Conservation (phyloP, 2,888 invertebrate genomes). For the Aphidoletes aphidimyza region DNA sequence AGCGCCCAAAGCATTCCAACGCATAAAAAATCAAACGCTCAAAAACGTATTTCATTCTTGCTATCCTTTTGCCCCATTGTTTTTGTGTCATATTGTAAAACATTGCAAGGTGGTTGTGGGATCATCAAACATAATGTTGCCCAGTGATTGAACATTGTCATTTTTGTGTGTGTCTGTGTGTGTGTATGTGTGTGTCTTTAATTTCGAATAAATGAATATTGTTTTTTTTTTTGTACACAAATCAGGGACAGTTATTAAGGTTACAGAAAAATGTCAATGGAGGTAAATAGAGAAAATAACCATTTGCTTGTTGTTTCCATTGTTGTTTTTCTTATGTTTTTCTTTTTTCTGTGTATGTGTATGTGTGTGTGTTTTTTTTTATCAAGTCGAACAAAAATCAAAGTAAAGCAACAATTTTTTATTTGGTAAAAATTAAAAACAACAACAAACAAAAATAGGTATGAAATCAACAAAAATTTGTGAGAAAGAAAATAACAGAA, state of each 20-base stretch:
- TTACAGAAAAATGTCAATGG: conserved; percentile 34
- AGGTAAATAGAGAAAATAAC: conserved; percentile 40
- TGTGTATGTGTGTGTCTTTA: too few species aligned
- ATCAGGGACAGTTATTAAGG: conserved; percentile 19
- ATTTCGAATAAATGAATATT: conserved; percentile 37
- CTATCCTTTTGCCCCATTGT: background rate
- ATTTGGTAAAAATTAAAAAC: background rate
- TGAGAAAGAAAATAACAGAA: conserved; percentile 54
- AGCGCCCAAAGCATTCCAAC: background rate
- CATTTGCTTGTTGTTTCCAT: conserved; percentile 25
- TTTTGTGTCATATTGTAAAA: too few species aligned
- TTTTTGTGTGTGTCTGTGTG: too few species aligned
- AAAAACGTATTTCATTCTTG: background rate
- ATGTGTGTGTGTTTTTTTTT: background rate
- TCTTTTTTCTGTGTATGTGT: too few species aligned
- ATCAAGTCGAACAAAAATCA: background rate
- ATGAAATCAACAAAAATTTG: conserved; percentile 59
- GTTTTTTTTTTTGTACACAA: background rate
- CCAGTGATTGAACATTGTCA: background rate
- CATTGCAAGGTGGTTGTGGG: background rate
- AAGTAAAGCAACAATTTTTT: conserved; percentile 38
- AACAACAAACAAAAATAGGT: conserved; percentile 8
- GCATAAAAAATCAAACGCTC: conserved; percentile 36
- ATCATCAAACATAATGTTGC: background rate
- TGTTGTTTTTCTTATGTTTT: too few species aligned